Base-by-base conservation (phyloP, 1,140 invertebrate genomes). In the Rhagoletis zephyria region DNA sequence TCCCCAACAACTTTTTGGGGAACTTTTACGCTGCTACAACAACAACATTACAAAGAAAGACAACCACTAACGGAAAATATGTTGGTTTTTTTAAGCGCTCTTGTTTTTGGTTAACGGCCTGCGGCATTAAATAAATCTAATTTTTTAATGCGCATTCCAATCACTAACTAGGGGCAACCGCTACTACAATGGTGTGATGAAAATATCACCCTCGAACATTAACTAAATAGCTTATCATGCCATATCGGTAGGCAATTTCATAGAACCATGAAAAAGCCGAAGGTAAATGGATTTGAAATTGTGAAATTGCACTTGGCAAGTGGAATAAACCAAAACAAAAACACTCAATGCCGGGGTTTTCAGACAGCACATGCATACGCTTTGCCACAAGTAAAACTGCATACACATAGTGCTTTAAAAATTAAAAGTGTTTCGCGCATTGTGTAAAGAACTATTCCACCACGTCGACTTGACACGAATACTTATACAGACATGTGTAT, bases 281-380 rank as follows among this genome's bases (percentile, higher is more conserved):
- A 81, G 14, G 51, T 81, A 59, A 81, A 12, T 81, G 48, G 7
- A 56, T 16, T 30, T 30, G 30, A 14, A 48, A 51, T 90, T 89
- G 89, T 88, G 89, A 91, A 91, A 91, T 91, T 59, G 74, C 51
- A 30, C 74, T 85, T 65, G 74, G 19, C 16, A 19, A 81, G n/a
- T 30, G 30, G 30, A 30, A 81, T 7, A 56, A 16, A 60, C 40
- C 40, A 85, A 85, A 85, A 85, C 85, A 61, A 63, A 45, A 85
- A 85, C 12, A 85, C 1, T 61, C 9, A 81, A 16, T 4, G 51
- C 74, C 74, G 51, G 74, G 74, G 51, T 56, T 3, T 30, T 30
- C 1, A 30, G 30, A 30, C 30, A 30, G 30, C 30, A 30, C 30
- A 30, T 30, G 30, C 16, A 12, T 59, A 81, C 67, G 40, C n/a